These are phyloP conservation scores for Chrysolina oricalcia DNA, from an alignment of 2,888 invertebrate species.

Conservation along the genomic window DNA sequence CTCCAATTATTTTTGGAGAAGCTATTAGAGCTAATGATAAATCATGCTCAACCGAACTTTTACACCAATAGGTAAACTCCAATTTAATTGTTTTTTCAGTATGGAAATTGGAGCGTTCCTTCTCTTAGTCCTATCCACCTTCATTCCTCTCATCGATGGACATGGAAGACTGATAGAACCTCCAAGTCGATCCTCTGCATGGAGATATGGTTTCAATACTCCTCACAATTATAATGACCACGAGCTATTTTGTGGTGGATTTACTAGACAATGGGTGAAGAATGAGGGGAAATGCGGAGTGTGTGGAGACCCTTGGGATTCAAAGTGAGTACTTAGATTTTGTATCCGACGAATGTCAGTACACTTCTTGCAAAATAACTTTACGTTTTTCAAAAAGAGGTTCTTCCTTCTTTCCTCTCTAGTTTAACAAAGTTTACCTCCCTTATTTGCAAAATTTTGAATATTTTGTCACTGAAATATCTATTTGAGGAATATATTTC, in stretches of 20 bases:
- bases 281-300: constrained; percentile 91
- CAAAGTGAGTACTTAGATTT: constrained; percentile 65
- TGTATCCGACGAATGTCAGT: too few relatives aligned
- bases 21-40: neutral
- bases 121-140: constrained; percentile 29
- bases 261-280: constrained; percentile 85
- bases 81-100: constrained; percentile 31
- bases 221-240: constrained; percentile 93
- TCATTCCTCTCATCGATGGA: constrained; percentile 62
- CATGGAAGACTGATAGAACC: constrained; percentile 89
- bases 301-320: constrained; percentile 90
- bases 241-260: constrained; percentile 91
- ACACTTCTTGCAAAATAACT: too few relatives aligned
- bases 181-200: constrained; percentile 89
- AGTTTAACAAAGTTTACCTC: too few relatives aligned
- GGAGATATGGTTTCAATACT: constrained; percentile 91
- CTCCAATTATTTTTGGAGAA: too few relatives aligned
- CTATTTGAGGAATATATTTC: too few relatives aligned
- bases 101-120: constrained; percentile 41
- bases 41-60: neutral
- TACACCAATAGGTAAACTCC: too few relatives aligned
- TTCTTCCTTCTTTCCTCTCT: too few relatives aligned
- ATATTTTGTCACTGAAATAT: too few relatives aligned
- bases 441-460: too few relatives aligned
- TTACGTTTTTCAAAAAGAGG: too few relatives aligned